Conservation (phyloP, 2,797 vertebrate species). For the Macropus fuliginosus region DNA sequence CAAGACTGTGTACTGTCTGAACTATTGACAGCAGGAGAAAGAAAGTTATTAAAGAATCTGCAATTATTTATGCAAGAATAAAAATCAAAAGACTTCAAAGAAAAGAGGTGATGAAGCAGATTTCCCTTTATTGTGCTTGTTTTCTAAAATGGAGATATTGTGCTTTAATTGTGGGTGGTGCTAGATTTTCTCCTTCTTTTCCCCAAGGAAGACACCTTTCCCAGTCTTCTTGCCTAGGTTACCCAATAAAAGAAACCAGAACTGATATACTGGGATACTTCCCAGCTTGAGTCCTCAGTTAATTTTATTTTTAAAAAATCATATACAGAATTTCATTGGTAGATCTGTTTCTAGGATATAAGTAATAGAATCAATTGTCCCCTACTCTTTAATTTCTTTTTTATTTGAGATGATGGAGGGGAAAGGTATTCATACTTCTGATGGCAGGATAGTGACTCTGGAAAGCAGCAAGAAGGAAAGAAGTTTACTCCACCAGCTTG, state of each 20-base stretch:
- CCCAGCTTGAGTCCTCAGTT: not conserved
- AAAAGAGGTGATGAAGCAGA: not conserved
- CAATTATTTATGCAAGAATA: constrained; percentile 13
- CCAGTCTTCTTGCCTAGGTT: not conserved
- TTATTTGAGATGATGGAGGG: too few species aligned
- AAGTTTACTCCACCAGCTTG: too few species aligned
- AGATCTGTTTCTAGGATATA: not conserved
- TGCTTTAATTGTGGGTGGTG: not conserved
- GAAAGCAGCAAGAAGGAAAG: too few species aligned
- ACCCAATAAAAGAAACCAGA: not conserved
- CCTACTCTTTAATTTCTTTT: too few species aligned
- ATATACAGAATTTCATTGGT: not conserved
- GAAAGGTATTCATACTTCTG: not conserved
- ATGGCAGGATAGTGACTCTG: not conserved
- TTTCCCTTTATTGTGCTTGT: not conserved
- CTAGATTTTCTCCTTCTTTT: not conserved
- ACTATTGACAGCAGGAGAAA: not conserved
- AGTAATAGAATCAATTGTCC: not conserved
- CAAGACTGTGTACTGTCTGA: not conserved
- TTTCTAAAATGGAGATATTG: not conserved
- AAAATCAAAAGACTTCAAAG: constrained; percentile 1
- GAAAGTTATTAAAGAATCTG: not conserved
- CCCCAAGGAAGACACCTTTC: not conserved
- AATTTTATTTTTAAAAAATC: not conserved
- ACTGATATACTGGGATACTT: not conserved